Base-by-base conservation (phyloP, 2,797 vertebrate species). In the Gallinago stenura region DNA sequence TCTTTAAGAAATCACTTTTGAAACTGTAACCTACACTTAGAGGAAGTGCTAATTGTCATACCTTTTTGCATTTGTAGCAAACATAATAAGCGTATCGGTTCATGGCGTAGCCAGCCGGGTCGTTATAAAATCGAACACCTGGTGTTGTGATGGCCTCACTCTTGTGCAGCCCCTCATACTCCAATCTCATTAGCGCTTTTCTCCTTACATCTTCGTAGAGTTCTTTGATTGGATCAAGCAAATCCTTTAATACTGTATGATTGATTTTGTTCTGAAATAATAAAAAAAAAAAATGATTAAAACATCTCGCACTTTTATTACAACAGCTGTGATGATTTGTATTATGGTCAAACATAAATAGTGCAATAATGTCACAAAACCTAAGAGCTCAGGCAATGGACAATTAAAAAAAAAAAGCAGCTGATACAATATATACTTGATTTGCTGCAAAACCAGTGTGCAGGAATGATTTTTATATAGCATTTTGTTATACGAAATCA, bases 11-110 rank as follows among this genome's bases (percentile, higher is more conserved):
- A 46, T 50, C 48, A 78, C 56, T 87, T 68, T 45, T 57, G 37
- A 56, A 90, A 79, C 21, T 6, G 1, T 19, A 51, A 41, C 31
- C 19, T 30, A 10, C 22, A 18, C 50, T 73, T 35, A 11, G 46
- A 24, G 8, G 43, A 90, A 57, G n/a, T 15, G 16, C 68, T 41
- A 61, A 43, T 14, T 0, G 20, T 24, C 97, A 16, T 98, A 99
- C 99, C 99, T 99, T 99, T 98, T 99, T 99, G 98, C 99, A 99
- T 97, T 99, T 99, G 98, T 98, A 99, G 98, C 99, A 99, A 94
- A 99, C 99, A 48, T 99, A 99, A 95, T 99, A 99, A 76, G 99
- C 99, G 0, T 99, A 99, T 99, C 99, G 98, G 96, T 99, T 99
- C 99, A 99, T 99, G 77, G 99, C 99, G 50, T 99, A 99, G 97